A percentile compares a stretch with the other conserved stretches of the same genome.
phyloP scores from a whole-genome alignment of 64 coral and sea anemone species.

The Actinia equina region DNA sequence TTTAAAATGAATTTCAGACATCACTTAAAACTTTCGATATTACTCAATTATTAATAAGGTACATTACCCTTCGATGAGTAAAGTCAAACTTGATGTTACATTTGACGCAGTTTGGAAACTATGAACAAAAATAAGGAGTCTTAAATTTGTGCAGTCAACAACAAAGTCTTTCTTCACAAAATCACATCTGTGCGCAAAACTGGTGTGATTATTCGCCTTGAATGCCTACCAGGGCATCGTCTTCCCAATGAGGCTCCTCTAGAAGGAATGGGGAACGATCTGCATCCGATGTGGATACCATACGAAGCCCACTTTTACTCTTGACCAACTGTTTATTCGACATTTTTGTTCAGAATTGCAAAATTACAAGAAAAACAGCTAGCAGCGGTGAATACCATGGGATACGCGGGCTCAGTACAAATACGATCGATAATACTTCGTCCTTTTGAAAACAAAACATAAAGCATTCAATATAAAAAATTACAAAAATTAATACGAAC shows the following conservation, averaged over 20 bases:
- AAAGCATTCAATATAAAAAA: not conserved
- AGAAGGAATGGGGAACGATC: constrained; percentile 91
- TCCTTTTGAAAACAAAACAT: not conserved
- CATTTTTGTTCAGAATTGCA: constrained; percentile 54
- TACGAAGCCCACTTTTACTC: constrained; percentile 92
- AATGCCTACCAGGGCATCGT: constrained; percentile 65
- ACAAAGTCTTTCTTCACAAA: not conserved
- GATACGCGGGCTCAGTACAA: not conserved
- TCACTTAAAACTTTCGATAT: not conserved
- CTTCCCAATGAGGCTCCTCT: constrained; percentile 89
- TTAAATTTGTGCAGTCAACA: not conserved
- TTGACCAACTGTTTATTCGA: constrained; percentile 86
- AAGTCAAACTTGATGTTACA: constrained; percentile 89
- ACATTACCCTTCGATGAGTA: constrained; percentile 83
- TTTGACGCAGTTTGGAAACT: constrained; percentile 89
- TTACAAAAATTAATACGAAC: not conserved
- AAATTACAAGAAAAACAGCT: constrained; percentile 1
- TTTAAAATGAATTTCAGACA: not conserved
- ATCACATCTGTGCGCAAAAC: not conserved
- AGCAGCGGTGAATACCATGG: not conserved
- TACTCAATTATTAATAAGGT: not conserved
- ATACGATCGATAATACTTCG: not conserved
- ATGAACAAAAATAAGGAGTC: constrained; percentile 11
- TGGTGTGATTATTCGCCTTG: not conserved
- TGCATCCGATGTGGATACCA: constrained; percentile 77